Percentiles rank a stretch among this genome's conserved stretches.
phyloP scores from a whole-genome alignment of 2,888 invertebrate species.

The Ophion costatus region DNA sequence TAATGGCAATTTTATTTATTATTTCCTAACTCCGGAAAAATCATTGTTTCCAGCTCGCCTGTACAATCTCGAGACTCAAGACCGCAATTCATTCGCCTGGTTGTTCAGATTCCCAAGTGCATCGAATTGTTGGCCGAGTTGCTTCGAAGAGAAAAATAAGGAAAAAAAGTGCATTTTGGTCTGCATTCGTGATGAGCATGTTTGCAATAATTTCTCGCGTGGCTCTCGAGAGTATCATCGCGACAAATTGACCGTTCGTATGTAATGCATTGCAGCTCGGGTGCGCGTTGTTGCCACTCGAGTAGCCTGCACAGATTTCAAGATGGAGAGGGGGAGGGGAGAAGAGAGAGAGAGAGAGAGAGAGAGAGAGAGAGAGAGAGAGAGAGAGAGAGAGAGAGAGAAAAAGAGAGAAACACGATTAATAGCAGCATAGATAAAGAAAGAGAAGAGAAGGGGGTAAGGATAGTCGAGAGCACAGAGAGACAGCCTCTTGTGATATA shows the following conservation, averaged over 20 bases:
- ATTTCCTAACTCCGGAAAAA: too few species aligned
- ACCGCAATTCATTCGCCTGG: too few species aligned
- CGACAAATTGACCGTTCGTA: conserved; percentile 59
- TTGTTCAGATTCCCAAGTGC: too few species aligned
- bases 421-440: conserved; percentile 47
- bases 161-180: too few species aligned
- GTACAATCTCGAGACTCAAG: too few species aligned
- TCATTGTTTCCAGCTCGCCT: too few species aligned
- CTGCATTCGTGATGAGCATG: not conserved
- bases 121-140: too few species aligned
- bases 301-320: conserved; percentile 39
- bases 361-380: conserved; percentile 32
- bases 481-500: conserved; percentile 71
- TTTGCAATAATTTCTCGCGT: conserved; percentile 28
- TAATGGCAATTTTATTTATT: too few species aligned
- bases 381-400: not conserved
- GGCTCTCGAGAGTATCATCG: conserved; percentile 38
- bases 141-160: too few species aligned
- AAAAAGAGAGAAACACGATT: conserved; percentile 49
- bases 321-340: conserved; percentile 10
- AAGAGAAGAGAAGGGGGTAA: conserved; percentile 36
- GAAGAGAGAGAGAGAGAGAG: conserved; percentile 51
- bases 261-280: conserved; percentile 51
- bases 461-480: conserved; percentile 51
- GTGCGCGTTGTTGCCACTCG: conserved; percentile 41